Base-by-base conservation (phyloP, 2,113 vertebrate genomes). In the Leptosomus discolor region DNA sequence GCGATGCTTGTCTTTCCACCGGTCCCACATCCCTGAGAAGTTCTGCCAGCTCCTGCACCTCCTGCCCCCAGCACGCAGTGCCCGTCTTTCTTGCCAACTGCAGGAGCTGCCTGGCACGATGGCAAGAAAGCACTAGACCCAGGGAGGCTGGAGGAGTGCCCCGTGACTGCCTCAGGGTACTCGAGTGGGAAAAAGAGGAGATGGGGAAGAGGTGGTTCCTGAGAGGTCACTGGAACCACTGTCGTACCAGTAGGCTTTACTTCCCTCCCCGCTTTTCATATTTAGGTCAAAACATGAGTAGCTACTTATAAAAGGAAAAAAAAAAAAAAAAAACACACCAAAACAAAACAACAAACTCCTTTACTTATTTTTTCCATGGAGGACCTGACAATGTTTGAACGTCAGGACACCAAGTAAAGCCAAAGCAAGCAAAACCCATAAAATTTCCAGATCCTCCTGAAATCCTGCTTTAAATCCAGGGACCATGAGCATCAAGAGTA, bases 1-100 rank as follows among this genome's bases (percentile, higher is more conserved):
- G 61, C 92, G 96, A 56, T 98, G 98, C n/a, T 97, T 98, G 54
- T 96, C 96, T 77, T 97, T 98, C 98, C 98, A 98, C 73, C 81
- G 91, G 37, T 98, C 98, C 98, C 98, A 98, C 98, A 98, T 98
- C 69, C 39, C 90, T 22, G 14, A 92, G 74, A 51, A 60, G 69
- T n/a, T 73, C 67, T 56, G 85, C 2, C 13, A 24, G 19, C n/a
- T 78, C 32, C n/a, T 1, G 1, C 63, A 70, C 58, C 51, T 73
- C 50, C 86, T 88, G 76, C 17, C 71, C 32, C n/a, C 32, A 60
- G 65, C 39, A 65, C 10, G 1, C 6, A 2, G 32, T 34, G 37
- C 73, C 34, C 1, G 7, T 18, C 12, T 94, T 53, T 20, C 48
- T 63, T 90, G 61, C 26, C 73, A 54, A 6, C 41, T 34, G 50